A percentile compares a stretch with the other conserved stretches of the same genome.
Evolutionary conservation across 2,113 vertebrate species (phyloP).

Genomic region (Leptodactylus fuscus): DNA sequence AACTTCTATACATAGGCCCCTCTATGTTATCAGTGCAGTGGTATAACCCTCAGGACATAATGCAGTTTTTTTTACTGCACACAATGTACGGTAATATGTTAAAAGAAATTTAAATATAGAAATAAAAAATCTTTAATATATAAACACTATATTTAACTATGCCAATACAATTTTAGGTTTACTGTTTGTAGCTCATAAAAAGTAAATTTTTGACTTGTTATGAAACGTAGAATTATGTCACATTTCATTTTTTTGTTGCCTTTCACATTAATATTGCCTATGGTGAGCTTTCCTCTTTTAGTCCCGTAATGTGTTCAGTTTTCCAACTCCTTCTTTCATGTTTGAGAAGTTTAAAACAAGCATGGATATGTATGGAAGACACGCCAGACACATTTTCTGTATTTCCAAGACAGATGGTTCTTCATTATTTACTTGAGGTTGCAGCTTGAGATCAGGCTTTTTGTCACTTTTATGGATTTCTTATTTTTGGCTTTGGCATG

Average conservation of each 20-base stretch:
- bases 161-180: too few species aligned
- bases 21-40: too few species aligned
- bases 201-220: not conserved
- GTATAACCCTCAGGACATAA: too few species aligned
- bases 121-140: too few species aligned
- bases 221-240: not conserved
- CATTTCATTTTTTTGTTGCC: not conserved
- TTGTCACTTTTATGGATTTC: constrained; percentile 39
- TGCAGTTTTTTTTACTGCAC: too few species aligned
- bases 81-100: too few species aligned
- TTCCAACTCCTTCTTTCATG: constrained; percentile 4
- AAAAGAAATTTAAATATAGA: too few species aligned
- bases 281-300: not conserved
- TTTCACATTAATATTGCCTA: not conserved
- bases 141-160: too few species aligned
- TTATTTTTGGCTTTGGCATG: constrained; percentile 46
- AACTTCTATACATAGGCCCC: too few species aligned
- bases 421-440: constrained; percentile 33
- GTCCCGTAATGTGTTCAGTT: not conserved
- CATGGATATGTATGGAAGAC: not conserved
- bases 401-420: constrained; percentile 32
- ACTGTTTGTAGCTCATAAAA: too few species aligned
- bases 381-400: not conserved
- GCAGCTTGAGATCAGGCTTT: constrained; percentile 17
- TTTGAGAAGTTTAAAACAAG: not conserved